Evolutionary conservation across 2,797 vertebrate species (phyloP).

Genomic region (Heterohyrax brucei): DNA sequence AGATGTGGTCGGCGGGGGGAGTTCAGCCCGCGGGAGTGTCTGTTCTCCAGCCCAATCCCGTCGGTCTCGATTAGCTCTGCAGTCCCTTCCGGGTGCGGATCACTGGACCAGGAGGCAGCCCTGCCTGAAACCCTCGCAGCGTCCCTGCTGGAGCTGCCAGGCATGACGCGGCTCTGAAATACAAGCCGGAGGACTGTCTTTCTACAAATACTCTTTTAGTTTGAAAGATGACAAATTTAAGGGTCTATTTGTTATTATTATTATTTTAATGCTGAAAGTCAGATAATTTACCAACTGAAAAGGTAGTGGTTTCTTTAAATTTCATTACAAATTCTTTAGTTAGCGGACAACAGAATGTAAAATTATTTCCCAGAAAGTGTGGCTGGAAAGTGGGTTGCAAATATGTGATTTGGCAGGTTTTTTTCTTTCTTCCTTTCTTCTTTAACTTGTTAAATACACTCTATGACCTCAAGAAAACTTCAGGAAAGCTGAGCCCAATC

Average conservation of each 20-base stretch:
- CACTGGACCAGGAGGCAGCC: neutral
- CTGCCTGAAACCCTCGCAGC: neutral
- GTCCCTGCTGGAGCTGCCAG: neutral
- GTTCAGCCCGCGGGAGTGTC: conserved; percentile 59
- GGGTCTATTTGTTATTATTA: neutral
- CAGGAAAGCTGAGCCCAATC: neutral
- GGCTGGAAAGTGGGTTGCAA: neutral
- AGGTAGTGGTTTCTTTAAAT: neutral
- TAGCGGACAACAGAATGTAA: neutral
- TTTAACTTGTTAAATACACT: neutral
- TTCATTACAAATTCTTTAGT: neutral
- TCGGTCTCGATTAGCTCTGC: conserved; percentile 56
- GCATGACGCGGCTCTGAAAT: neutral
- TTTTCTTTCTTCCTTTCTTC: neutral
- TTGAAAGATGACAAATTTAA: conserved; percentile 38
- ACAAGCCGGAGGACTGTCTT: neutral
- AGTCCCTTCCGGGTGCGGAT: neutral
- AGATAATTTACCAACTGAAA: neutral
- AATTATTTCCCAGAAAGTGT: neutral
- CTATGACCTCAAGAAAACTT: neutral
- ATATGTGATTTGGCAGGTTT: neutral
- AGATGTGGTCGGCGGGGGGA: conserved; percentile 75
- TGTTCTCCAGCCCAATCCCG: neutral
- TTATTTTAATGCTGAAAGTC: conserved; percentile 41
- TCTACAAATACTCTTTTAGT: conserved; percentile 29